Percentiles rank a stretch among this genome's conserved stretches.
Conservation (phyloP, 1,140 invertebrate species). For the Pachypsylla venusta region DNA sequence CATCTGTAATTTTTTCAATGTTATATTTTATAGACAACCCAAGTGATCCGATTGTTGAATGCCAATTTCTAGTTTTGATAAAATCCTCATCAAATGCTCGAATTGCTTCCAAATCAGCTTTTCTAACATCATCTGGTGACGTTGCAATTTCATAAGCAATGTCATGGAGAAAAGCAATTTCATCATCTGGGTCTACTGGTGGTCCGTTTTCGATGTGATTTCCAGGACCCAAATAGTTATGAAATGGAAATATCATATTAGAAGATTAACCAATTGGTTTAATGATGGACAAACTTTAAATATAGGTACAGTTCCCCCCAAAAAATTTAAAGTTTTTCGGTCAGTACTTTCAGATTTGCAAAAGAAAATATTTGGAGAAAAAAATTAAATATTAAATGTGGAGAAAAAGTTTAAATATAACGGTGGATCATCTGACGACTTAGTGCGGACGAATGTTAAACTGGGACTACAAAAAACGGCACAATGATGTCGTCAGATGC, state of each 20-base stretch:
- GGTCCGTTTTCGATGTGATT: background rate
- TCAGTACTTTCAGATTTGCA: too few relatives aligned
- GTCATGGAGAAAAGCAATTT: constrained; percentile 8
- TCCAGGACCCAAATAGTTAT: constrained; percentile 6
- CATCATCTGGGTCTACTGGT: background rate
- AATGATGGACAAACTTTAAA: too few relatives aligned
- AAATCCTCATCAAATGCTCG: background rate
- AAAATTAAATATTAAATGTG: too few relatives aligned
- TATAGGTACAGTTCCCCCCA: too few relatives aligned
- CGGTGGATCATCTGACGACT: too few relatives aligned
- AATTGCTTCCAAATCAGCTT: background rate
- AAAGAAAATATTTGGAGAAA: too few relatives aligned
- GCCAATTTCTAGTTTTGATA: background rate
- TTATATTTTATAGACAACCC: background rate
- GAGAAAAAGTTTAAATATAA: too few relatives aligned
- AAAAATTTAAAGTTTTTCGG: too few relatives aligned
- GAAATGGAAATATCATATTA: constrained; percentile 3
- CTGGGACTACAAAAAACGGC: too few relatives aligned
- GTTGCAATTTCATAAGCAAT: background rate
- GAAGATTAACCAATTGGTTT: too few relatives aligned
- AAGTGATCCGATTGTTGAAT: background rate
- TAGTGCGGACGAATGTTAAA: too few relatives aligned
- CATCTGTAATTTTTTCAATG: background rate
- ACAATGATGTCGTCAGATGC: too few relatives aligned
- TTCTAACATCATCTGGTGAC: background rate